Evolutionary conservation across 2,888 invertebrate species (phyloP), one percentile per base, ranked within the genome.

Genomic region (Protonemura montana): DNA sequence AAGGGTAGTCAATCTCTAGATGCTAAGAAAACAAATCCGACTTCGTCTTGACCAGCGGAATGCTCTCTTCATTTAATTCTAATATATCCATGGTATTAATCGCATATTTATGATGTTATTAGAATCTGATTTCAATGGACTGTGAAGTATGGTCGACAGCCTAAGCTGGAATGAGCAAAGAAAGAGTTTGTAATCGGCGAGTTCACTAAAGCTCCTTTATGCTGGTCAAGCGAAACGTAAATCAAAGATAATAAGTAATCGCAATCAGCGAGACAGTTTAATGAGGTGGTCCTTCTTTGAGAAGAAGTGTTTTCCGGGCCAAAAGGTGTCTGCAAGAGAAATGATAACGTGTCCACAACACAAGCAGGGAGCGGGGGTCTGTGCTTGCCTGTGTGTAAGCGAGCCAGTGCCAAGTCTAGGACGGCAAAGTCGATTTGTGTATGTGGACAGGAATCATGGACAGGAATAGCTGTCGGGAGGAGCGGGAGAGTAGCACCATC

Each of bases 391-490:
- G 21, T 59, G 59, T 59, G 59, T 59, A 21, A 10, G 59, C 59
- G 16, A 21, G 59, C 59, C 16, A 35, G n/a, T 81, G 81, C 81
- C 81, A 81, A 81, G 81, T 29, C 81, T 81, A 29, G 28, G 35
- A 35, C 7, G n/a, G 30, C 21, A 21, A 59, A 16, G 59, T 59
- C 59, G 59, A 59, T 59, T n/a, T n/a, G 59, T 59, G 21, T 10
- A 27, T 25, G n/a, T 78, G 78, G 28, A 26, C 81, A 81, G 81
- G 81, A 81, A 81, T 81, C 35, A 35, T 78, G 78, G 28, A 26
- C 81, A 81, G 81, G 81, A 81, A 81, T 81, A 81, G 81, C 28
- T 26, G 21, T 1, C 21, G 59, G 59, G 59, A 59, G 59, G 59
- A 59, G 59, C 16, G 21, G 59, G 59, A 59, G 59, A 59, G 13